These are phyloP conservation scores for Cirrhinus mrigala DNA, from an alignment of 2,797 vertebrate species.

Conservation along the genomic window DNA sequence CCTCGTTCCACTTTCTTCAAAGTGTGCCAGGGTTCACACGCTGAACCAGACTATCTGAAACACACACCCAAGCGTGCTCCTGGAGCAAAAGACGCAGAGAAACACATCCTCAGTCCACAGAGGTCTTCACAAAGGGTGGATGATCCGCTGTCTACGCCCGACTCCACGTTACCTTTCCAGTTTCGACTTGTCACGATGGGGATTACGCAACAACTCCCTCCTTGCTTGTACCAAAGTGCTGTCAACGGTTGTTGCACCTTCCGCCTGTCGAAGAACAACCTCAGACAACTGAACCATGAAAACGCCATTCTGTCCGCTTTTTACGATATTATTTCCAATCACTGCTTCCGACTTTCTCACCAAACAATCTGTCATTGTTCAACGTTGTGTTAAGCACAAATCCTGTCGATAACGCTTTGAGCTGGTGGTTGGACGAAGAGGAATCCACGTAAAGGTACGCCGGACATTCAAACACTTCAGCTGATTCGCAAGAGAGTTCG, in stretches of 20 bases:
- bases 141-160: neutral
- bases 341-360: neutral
- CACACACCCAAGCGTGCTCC: neutral
- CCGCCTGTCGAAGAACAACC: constrained; percentile 69
- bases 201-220: constrained; percentile 76
- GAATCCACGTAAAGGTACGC: constrained; percentile 35
- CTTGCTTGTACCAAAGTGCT: constrained; percentile 84
- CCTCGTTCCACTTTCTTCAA: constrained; percentile 7
- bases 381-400: constrained; percentile 49
- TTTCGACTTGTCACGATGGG: constrained; percentile 56
- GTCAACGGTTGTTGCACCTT: constrained; percentile 72
- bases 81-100: constrained; percentile 5
- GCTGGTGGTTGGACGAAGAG: constrained; percentile 15
- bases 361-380: constrained; percentile 1
- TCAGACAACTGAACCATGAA: constrained; percentile 67
- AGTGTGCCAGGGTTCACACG: constrained; percentile 15
- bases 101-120: too few relatives aligned
- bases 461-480: constrained; percentile 13
- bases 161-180: constrained; percentile 12
- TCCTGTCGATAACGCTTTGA: constrained; percentile 2
- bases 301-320: constrained; percentile 63
- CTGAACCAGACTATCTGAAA: constrained; percentile 22
- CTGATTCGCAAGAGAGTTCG: constrained; percentile 12
- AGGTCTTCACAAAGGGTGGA: neutral
- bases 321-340: constrained; percentile 58